Percentiles rank a stretch among this genome's conserved stretches.
These are phyloP conservation scores for Glyptemys insculpta DNA, from an alignment of 2,797 vertebrate genomes.

Conservation along the genomic window DNA sequence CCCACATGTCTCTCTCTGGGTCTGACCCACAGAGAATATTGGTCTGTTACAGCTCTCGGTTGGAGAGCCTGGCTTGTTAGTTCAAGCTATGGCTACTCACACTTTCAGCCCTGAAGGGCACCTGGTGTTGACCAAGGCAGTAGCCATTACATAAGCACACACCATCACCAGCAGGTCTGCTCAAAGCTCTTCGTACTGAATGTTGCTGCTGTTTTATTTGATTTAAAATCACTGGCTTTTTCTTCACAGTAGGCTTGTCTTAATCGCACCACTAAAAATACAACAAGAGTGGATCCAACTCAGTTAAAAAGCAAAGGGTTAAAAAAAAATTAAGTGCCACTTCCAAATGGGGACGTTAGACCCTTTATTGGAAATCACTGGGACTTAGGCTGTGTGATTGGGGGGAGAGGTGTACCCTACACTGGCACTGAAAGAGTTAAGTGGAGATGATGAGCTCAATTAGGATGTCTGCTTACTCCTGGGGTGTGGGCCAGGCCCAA, in stretches of 20 bases:
- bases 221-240: neutral
- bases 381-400: no score
- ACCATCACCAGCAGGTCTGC: neutral
- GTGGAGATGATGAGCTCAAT: no score
- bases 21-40: neutral
- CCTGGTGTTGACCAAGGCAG: neutral
- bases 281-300: fast-evolving
- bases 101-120: neutral
- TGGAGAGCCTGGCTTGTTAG: neutral
- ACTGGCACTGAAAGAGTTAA: no score
- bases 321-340: neutral
- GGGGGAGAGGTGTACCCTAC: no score
- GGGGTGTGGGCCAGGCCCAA: no score
- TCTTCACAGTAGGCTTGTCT: fast-evolving
- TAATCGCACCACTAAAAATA: neutral
- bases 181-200: neutral
- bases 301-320: neutral
- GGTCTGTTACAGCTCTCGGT: neutral
- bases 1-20: neutral
- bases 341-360: no score
- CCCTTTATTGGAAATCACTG: no score
- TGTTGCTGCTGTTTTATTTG: neutral
- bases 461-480: no score
- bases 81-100: neutral
- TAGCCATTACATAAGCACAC: neutral